Percentiles rank a stretch among this genome's conserved stretches.
Conservation (phyloP, 2,797 vertebrate species). For the Hozukius guyotensis region DNA sequence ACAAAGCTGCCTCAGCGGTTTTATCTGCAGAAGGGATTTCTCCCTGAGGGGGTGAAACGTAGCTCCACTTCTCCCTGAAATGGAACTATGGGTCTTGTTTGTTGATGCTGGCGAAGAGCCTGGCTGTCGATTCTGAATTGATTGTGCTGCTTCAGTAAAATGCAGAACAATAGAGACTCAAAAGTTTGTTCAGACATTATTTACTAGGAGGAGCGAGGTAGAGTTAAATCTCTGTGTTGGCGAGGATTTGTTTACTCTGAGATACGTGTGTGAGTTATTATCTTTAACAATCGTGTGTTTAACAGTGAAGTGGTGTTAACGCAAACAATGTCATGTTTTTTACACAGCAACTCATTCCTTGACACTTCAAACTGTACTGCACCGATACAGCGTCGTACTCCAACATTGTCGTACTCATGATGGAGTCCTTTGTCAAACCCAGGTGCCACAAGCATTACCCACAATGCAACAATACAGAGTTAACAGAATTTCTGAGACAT, state of each 20-base stretch:
- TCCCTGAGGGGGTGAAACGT: conserved; percentile 27
- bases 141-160: conserved; percentile 43
- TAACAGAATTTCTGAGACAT: neutral
- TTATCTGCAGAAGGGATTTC: conserved; percentile 49
- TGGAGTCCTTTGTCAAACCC: neutral
- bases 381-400: too few species aligned
- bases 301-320: too few species aligned
- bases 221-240: too few species aligned
- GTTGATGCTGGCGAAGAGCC: conserved; percentile 6
- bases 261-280: neutral
- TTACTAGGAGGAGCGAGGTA: neutral
- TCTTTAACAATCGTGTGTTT: too few species aligned
- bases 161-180: neutral
- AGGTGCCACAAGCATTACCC: neutral
- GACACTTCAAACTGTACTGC: too few species aligned
- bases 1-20: conserved; percentile 65
- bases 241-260: neutral
- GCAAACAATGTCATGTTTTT: too few species aligned
- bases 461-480: neutral
- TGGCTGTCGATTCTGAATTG: conserved; percentile 8
- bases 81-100: conserved; percentile 18
- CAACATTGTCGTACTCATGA: too few species aligned
- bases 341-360: too few species aligned
- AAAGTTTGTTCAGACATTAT: neutral
- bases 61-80: conserved; percentile 27